phyloP scores from a whole-genome alignment of 2,797 vertebrate species.

The Sebastes hubbsi region DNA sequence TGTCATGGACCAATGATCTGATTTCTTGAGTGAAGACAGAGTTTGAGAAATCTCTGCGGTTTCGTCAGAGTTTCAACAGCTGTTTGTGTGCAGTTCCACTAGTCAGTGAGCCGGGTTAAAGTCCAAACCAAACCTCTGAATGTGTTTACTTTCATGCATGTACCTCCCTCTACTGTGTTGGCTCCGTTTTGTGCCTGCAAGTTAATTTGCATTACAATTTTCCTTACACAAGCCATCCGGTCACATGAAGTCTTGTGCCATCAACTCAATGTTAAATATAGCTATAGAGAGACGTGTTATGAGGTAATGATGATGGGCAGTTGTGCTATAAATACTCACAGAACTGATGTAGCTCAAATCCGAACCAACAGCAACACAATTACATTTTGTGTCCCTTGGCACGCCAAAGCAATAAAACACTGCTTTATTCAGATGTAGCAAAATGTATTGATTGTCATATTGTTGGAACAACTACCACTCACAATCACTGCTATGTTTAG shows the following conservation, averaged over 20 bases:
- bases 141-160: neutral
- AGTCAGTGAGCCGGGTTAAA: neutral
- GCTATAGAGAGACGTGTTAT: neutral
- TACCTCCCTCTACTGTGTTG: neutral
- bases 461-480: neutral
- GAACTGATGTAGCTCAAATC: neutral
- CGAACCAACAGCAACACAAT: neutral
- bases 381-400: neutral
- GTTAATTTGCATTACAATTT: neutral
- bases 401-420: neutral
- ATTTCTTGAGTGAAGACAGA: neutral
- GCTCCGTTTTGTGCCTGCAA: conserved; percentile 36
- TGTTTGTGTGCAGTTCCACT: neutral
- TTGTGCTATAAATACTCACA: neutral
- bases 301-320: neutral
- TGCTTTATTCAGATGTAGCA: neutral
- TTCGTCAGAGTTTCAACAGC: neutral
- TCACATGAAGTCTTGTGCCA: conserved; percentile 2
- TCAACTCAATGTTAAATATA: neutral
- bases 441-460: neutral
- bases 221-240: neutral
- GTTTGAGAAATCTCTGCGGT: neutral
- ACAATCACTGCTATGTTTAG: neutral
- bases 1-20: neutral
- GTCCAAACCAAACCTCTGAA: neutral